These are phyloP conservation scores for Naso thynnoides DNA, from an alignment of 2,797 vertebrate species.

Conservation along the genomic window DNA sequence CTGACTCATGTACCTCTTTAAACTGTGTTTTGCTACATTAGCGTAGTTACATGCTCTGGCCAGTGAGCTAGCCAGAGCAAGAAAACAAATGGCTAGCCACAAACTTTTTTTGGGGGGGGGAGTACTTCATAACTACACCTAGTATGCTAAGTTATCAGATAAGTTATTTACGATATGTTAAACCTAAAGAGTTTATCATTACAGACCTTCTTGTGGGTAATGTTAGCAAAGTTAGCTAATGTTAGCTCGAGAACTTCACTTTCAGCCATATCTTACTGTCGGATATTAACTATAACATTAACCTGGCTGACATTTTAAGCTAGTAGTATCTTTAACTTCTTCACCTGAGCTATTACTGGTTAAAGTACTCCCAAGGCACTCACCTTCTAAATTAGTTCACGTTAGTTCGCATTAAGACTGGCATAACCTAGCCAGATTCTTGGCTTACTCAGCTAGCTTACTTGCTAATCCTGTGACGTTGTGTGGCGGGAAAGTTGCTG, in stretches of 20 bases:
- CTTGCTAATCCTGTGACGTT: background rate
- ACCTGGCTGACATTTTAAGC: background rate
- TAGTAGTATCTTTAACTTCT: background rate
- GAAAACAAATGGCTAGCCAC: background rate
- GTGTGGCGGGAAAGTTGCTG: conserved; percentile 27
- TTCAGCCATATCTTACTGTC: too few species aligned
- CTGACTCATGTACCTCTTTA: background rate
- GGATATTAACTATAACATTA: background rate
- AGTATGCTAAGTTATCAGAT: too few species aligned
- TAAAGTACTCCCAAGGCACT: background rate
- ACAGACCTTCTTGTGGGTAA: background rate
- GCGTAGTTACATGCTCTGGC: background rate
- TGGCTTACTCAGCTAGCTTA: background rate
- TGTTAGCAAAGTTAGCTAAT: background rate
- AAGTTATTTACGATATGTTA: background rate
- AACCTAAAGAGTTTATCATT: background rate
- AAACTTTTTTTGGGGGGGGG: too few species aligned
- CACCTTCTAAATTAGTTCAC: background rate
- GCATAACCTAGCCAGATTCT: background rate
- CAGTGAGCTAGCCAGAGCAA: too few species aligned
- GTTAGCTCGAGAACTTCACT: background rate
- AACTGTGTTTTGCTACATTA: background rate
- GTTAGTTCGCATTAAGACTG: fast-evolving
- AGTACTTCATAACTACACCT: background rate
- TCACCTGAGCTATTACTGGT: background rate